phyloP scores from a whole-genome alignment of 2,113 vertebrate genomes.

The Carlito syrichta region DNA sequence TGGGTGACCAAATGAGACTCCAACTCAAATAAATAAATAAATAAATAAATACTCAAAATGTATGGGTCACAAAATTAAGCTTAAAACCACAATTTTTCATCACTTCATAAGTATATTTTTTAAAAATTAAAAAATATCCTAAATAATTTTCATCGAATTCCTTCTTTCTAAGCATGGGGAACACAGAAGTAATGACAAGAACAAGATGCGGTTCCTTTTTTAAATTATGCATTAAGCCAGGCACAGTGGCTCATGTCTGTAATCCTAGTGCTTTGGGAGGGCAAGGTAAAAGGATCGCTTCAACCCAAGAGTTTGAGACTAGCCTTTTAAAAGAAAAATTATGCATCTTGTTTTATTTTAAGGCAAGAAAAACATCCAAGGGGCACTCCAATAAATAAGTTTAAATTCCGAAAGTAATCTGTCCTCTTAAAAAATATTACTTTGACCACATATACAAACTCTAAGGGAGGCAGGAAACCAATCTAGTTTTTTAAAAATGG shows the following conservation, averaged over 20 bases:
- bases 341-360: constrained; percentile 28
- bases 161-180: neutral
- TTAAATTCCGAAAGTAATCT: constrained; percentile 68
- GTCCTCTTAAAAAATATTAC: constrained; percentile 44
- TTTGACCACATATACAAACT: constrained; percentile 42
- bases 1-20: too few species aligned
- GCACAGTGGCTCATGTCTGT: too few species aligned
- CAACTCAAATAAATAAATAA: too few species aligned
- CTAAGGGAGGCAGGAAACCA: neutral
- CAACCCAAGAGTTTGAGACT: too few species aligned
- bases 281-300: too few species aligned
- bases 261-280: too few species aligned
- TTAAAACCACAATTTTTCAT: constrained; percentile 79
- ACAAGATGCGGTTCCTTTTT: neutral
- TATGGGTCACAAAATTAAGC: constrained; percentile 81
- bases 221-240: too few species aligned
- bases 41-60: constrained; percentile 84
- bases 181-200: neutral
- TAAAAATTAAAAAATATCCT: constrained; percentile 43
- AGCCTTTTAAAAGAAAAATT: too few species aligned
- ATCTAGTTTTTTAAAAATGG: neutral
- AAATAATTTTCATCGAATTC: constrained; percentile 63
- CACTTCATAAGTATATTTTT: too few species aligned
- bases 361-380: constrained; percentile 45
- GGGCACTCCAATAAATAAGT: constrained; percentile 59